Evolutionary conservation across 2,888 invertebrate genomes (phyloP).

Genomic region (Brachylomia viminalis): DNA sequence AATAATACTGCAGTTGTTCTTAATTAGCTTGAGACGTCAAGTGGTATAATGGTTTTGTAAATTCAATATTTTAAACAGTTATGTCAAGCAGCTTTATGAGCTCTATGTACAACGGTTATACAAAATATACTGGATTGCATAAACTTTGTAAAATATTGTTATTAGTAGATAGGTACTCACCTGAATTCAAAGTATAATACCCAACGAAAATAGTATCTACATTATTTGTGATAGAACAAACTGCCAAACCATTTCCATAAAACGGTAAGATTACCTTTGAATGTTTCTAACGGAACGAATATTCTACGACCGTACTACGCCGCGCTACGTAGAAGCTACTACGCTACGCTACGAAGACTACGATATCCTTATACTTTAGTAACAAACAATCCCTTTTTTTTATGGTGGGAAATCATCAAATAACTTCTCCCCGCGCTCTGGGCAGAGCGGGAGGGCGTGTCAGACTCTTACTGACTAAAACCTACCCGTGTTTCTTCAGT

Average conservation of each 20-base stretch:
- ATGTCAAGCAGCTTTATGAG: neutral
- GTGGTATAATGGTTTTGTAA: constrained; percentile 14
- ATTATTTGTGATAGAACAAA: constrained; percentile 16
- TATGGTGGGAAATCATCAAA: too few relatives aligned
- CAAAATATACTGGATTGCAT: neutral
- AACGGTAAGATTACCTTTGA: constrained; percentile 8
- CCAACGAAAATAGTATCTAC: neutral
- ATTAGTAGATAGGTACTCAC: neutral
- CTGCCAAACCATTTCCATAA: constrained; percentile 6
- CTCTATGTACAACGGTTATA: neutral
- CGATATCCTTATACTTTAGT: neutral
- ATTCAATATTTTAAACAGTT: neutral
- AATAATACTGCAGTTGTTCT: constrained; percentile 43
- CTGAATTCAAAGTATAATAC: neutral
- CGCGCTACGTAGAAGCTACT: constrained; percentile 36
- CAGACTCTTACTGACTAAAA: too few relatives aligned
- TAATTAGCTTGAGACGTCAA: constrained; percentile 24
- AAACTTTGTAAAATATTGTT: neutral
- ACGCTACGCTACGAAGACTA: constrained; percentile 34
- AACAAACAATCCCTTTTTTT: too few relatives aligned
- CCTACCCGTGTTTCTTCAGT: too few relatives aligned
- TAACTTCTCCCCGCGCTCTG: too few relatives aligned
- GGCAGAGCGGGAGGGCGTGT: too few relatives aligned
- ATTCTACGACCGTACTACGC: constrained; percentile 26
- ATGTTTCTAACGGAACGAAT: constrained; percentile 20